Percentiles rank a stretch among this genome's conserved stretches.
These are phyloP conservation scores for Dicyrtomina minuta DNA, from an alignment of 2,888 invertebrate species.

Conservation along the genomic window DNA sequence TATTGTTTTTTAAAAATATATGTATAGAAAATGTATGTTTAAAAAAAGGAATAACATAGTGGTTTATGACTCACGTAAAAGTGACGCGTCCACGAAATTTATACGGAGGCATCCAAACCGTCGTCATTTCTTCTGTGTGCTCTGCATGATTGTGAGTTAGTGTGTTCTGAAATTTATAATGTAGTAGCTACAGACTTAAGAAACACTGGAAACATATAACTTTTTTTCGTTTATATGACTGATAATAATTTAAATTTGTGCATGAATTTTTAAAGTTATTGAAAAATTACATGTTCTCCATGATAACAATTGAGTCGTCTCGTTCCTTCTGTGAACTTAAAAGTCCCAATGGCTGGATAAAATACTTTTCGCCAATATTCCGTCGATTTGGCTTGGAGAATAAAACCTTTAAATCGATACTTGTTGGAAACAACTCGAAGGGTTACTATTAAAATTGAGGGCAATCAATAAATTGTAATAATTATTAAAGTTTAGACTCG, in stretches of 20 bases:
- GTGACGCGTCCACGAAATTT: slow-evolving; percentile 27
- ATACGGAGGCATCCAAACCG: slow-evolving; percentile 27
- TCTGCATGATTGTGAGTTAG: slow-evolving; percentile 31
- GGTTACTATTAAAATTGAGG: background rate
- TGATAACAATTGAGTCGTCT: slow-evolving; percentile 27
- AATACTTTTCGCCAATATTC: slow-evolving; percentile 19
- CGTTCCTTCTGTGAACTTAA: slow-evolving; percentile 27
- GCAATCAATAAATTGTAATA: no score
- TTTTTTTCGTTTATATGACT: no score
- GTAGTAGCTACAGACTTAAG: no score
- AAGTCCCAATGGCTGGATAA: slow-evolving; percentile 31
- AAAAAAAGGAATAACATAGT: no score
- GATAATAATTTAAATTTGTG: no score
- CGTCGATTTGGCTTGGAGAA: slow-evolving; percentile 19
- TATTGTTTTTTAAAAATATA: background rate
- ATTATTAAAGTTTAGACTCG: no score
- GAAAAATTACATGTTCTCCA: slow-evolving; percentile 23
- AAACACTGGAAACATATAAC: no score
- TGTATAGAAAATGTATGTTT: no score
- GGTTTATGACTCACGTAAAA: slow-evolving; percentile 26
- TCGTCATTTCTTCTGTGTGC: slow-evolving; percentile 6
- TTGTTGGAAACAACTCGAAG: slow-evolving; percentile 6
- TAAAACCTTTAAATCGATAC: slow-evolving; percentile 27
- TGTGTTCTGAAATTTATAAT: slow-evolving; percentile 29
- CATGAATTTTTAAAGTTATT: no score